Evolutionary conservation across 1,140 invertebrate genomes (phyloP).

Genomic region (Myzus persicae): DNA sequence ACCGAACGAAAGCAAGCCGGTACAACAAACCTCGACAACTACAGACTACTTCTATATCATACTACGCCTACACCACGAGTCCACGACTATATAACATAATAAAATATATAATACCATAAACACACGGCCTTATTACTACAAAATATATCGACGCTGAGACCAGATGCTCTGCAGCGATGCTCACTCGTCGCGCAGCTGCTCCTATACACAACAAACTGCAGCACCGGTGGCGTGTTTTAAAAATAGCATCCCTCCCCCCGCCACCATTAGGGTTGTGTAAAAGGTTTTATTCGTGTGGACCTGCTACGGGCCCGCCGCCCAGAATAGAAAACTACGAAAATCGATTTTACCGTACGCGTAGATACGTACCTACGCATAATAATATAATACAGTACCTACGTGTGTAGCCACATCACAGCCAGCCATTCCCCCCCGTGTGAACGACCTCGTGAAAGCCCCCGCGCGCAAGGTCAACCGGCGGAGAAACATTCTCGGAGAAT

Average conservation of each 20-base stretch:
- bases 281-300: neutral
- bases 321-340: conserved; percentile 16
- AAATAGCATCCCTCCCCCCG: neutral
- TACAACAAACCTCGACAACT: neutral
- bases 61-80: conserved; percentile 11
- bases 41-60: neutral
- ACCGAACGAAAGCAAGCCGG: neutral
- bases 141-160: neutral
- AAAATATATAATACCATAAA: neutral
- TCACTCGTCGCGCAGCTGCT: neutral
- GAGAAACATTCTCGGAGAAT: conserved; percentile 46
- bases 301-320: neutral
- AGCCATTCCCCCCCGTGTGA: conserved; percentile 12
- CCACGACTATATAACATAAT: no score
- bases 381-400: neutral
- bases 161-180: conserved; percentile 45
- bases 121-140: neutral
- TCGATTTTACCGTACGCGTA: neutral
- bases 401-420: neutral
- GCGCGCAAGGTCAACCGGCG: conserved; percentile 47
- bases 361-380: neutral
- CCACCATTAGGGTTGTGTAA: neutral
- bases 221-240: conserved; percentile 11
- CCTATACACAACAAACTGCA: neutral
- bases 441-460: conserved; percentile 56